Conservation (phyloP, 2,888 invertebrate species). For the Clostera curtula region DNA sequence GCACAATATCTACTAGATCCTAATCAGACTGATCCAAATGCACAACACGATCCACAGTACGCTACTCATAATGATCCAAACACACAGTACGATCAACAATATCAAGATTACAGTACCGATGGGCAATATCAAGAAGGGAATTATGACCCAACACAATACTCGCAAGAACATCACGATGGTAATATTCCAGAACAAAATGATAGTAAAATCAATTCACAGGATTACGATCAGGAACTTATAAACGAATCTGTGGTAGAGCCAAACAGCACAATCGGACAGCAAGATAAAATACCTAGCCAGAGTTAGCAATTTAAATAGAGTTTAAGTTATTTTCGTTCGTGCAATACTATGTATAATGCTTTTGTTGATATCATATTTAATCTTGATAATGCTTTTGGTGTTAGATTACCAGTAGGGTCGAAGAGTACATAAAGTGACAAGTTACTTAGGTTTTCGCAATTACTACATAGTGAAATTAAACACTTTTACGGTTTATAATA, state of each 20-base stretch:
- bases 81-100: constrained; percentile 41
- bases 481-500: too few species aligned
- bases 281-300: constrained; percentile 40
- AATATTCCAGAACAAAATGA: constrained; percentile 5
- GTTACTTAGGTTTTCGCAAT: too few species aligned
- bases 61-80: constrained; percentile 33
- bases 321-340: constrained; percentile 34
- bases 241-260: constrained; percentile 7
- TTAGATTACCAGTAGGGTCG: too few species aligned
- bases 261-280: constrained; percentile 31
- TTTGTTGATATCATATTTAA: constrained; percentile 8
- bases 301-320: constrained; percentile 47
- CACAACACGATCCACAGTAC: constrained; percentile 41
- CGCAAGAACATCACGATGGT: constrained; percentile 24
- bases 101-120: constrained; percentile 42
- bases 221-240: constrained; percentile 16
- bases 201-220: constrained; percentile 3
- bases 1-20: constrained; percentile 43
- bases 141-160: constrained; percentile 42
- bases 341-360: constrained; percentile 51
- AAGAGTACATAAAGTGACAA: too few species aligned
- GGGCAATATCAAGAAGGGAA: constrained; percentile 42
- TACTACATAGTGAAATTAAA: too few species aligned
- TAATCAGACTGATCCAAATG: constrained; percentile 32
- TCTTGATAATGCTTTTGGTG: constrained; percentile 29